Percentiles rank a stretch among this genome's conserved stretches.
Evolutionary conservation across 2,888 invertebrate species (phyloP).

Genomic region (Dasysyrphus tricinctus): DNA sequence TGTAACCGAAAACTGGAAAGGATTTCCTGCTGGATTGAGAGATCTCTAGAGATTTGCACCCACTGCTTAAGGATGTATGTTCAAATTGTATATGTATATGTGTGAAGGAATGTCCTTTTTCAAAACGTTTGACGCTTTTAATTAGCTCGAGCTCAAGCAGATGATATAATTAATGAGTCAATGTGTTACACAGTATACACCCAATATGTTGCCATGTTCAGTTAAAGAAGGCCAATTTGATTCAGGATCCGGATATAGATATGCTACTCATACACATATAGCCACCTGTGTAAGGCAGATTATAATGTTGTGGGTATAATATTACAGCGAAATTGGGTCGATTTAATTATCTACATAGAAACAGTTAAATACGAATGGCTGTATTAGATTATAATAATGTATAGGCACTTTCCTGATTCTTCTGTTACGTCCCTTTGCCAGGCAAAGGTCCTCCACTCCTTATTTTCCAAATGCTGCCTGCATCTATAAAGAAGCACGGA

Average conservation of each 20-base stretch:
- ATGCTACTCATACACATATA: background rate
- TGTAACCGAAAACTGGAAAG: constrained; percentile 66
- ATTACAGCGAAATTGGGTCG: constrained; percentile 16
- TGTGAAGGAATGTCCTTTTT: constrained; percentile 56
- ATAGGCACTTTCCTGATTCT: too few relatives aligned
- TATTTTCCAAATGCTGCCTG: too few relatives aligned
- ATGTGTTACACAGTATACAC: constrained; percentile 49
- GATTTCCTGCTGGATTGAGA: constrained; percentile 67
- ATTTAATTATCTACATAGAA: constrained; percentile 9
- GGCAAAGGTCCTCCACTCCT: too few relatives aligned
- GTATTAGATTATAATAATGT: background rate
- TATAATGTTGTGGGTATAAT: constrained; percentile 39
- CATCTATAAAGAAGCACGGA: too few relatives aligned
- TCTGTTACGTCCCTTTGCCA: too few relatives aligned
- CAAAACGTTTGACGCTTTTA: constrained; percentile 62
- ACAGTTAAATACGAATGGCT: background rate
- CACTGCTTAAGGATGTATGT: background rate
- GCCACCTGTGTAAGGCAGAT: constrained; percentile 60
- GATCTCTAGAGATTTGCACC: constrained; percentile 43
- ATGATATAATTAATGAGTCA: constrained; percentile 72
- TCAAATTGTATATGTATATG: background rate
- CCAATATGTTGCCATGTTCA: constrained; percentile 23
- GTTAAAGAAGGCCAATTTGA: constrained; percentile 51
- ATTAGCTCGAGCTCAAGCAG: constrained; percentile 59
- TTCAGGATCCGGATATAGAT: constrained; percentile 47